Base-by-base conservation (phyloP, 2,888 invertebrate species). In the Troilus luridus region DNA sequence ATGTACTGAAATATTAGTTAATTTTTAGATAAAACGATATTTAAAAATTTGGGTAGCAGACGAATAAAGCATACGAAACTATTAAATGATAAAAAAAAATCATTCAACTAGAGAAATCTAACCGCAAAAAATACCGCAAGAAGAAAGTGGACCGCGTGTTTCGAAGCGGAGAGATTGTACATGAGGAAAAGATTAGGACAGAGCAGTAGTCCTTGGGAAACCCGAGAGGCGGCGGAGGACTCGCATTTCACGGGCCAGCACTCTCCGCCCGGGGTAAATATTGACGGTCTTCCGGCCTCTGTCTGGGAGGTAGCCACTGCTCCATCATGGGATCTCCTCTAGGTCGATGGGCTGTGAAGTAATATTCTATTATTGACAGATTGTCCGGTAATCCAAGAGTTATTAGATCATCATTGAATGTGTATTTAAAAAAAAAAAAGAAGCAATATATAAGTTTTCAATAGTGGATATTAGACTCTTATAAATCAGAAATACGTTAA, bases 231-330 rank as follows among this genome's bases (percentile, higher is more conserved):
- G 85, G 85, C 10, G 1, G 85, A n/a, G 21, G 85, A 56, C 56
- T 85, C 85, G 85, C 56, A 54, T 85, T 85, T 85, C 85, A 85
- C 85, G 85, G 85, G 85, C 56, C 85, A 85, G 85, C 85, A 85
- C 56, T n/a, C 85, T 11, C 10, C 21, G 56, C 85, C 54, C n/a
- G 56, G 85, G 56, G 85, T 85, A 85, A 85, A 85, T 85, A 85
- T 85, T 85, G 85, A 85, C 85, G 56, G 12, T 56, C n/a, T 56
- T n/a, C 85, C 56, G 21, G 8, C 21, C 81, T 54, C 81, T 67
- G 67, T 67, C 67, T 27, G n/a, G 41, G 10, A n/a, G 24, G 64
- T 11, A 24, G 64, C 24, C 72, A 24, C 27, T 19, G 7, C 8
- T 11, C 72, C 41, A 17, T 41, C 17, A 41, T 67, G 8, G 6